A percentile compares a stretch with the other conserved stretches of the same genome.
phyloP scores from a whole-genome alignment of 2,113 vertebrate genomes.

The Chrysemys picta region DNA sequence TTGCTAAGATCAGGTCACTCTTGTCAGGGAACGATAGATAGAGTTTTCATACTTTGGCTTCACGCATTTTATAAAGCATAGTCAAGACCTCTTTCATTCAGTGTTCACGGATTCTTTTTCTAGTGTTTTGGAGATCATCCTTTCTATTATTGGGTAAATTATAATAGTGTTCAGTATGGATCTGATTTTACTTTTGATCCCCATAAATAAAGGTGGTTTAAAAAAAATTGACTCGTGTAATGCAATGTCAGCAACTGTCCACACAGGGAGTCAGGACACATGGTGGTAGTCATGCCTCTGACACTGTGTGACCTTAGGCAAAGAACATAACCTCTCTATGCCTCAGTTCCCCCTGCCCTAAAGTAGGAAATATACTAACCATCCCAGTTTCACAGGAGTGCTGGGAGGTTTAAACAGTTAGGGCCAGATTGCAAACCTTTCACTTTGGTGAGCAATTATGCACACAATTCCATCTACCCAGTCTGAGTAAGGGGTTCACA shows the following conservation, averaged over 20 bases:
- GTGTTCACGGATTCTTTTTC: background rate
- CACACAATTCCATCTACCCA: background rate
- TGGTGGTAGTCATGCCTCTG: conserved; percentile 16
- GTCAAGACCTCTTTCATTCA: background rate
- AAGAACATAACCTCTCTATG: background rate
- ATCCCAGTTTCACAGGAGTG: background rate
- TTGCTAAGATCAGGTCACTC: background rate
- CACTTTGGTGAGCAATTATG: background rate
- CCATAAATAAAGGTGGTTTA: background rate
- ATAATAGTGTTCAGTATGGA: background rate
- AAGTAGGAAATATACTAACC: background rate
- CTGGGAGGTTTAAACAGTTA: background rate
- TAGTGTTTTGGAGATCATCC: background rate
- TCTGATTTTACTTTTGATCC: background rate
- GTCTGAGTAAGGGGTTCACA: background rate
- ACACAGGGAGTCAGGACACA: rapidly evolving
- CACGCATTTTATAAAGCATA: background rate
- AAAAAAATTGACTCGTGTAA: background rate
- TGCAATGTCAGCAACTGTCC: background rate
- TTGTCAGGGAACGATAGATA: background rate
- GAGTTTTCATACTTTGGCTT: background rate
- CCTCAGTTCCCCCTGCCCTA: background rate
- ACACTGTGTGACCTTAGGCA: background rate
- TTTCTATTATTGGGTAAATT: conserved; percentile 23
- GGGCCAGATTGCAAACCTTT: background rate